phyloP scores from a whole-genome alignment of 1,140 invertebrate genomes.

The Pachyrhynchus sulphureomaculatus region DNA sequence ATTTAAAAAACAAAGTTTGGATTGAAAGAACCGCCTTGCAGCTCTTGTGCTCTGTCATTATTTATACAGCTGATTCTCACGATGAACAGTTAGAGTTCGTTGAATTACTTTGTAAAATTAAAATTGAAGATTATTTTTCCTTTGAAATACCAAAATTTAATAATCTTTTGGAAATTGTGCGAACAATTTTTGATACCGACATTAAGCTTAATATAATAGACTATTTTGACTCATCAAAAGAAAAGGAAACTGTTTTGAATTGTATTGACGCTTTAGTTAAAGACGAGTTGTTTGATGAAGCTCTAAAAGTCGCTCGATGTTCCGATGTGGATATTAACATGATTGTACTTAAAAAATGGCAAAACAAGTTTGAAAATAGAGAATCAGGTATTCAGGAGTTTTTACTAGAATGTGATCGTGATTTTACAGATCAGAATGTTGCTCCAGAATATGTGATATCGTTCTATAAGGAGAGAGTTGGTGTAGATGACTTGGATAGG shows the following conservation, averaged over 20 bases:
- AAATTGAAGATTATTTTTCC: conserved; percentile 52
- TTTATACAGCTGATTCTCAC: conserved; percentile 56
- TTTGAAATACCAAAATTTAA: conserved; percentile 57
- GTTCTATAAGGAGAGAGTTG: conserved; percentile 52
- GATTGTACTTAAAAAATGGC: conserved; percentile 58
- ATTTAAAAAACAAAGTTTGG: conserved; percentile 53
- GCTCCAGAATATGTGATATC: conserved; percentile 55
- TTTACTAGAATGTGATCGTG: conserved; percentile 58
- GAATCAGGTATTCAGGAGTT: conserved; percentile 49
- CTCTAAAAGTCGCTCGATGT: conserved; percentile 59
- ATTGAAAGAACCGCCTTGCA: conserved; percentile 57
- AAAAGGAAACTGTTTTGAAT: conserved; percentile 49
- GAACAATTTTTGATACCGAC: conserved; percentile 51
- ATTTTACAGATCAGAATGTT: conserved; percentile 59
- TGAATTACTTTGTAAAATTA: conserved; percentile 24
- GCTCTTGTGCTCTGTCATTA: conserved; percentile 57
- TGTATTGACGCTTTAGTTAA: conserved; percentile 57
- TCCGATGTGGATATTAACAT: conserved; percentile 54
- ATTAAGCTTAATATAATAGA: conserved; percentile 49
- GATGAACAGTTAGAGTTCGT: conserved; percentile 54
- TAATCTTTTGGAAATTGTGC: conserved; percentile 55
- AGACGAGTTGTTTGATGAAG: conserved; percentile 56
- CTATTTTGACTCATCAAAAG: conserved; percentile 42
- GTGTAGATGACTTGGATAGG: conserved; percentile 50
- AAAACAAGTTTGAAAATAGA: conserved; percentile 49